These are phyloP conservation scores for Apodemus sylvaticus DNA, from an alignment of 2,113 vertebrate species.

Conservation along the genomic window DNA sequence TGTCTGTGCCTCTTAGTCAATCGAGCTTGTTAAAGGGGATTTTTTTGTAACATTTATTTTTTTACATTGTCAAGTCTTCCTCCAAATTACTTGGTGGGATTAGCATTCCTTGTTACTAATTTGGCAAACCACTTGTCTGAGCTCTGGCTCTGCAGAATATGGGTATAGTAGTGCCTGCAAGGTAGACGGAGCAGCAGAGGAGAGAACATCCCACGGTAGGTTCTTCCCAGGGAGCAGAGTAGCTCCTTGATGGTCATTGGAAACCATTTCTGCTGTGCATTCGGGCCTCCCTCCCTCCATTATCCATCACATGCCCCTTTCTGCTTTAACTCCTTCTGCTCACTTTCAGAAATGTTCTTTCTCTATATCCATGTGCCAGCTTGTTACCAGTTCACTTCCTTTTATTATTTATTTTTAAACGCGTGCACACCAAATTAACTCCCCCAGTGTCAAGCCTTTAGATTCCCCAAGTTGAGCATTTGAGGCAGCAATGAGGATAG, in stretches of 20 bases:
- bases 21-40: not conserved
- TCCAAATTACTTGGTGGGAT: not conserved
- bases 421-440: not conserved
- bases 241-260: not conserved
- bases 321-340: not conserved
- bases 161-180: not conserved
- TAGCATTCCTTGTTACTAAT: not conserved
- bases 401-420: not conserved
- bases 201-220: fast-evolving
- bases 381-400: not conserved
- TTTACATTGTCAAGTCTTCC: not conserved
- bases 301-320: too few species aligned
- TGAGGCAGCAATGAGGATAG: not conserved
- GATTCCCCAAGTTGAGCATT: not conserved
- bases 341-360: not conserved
- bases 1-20: constrained; percentile 32
- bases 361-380: not conserved
- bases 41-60: not conserved
- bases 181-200: not conserved
- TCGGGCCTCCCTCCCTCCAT: too few species aligned
- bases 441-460: not conserved
- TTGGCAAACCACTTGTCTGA: not conserved
- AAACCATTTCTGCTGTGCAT: not conserved
- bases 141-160: not conserved
- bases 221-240: not conserved